phyloP scores from a whole-genome alignment of 1,140 invertebrate genomes.

The Periplaneta americana region DNA sequence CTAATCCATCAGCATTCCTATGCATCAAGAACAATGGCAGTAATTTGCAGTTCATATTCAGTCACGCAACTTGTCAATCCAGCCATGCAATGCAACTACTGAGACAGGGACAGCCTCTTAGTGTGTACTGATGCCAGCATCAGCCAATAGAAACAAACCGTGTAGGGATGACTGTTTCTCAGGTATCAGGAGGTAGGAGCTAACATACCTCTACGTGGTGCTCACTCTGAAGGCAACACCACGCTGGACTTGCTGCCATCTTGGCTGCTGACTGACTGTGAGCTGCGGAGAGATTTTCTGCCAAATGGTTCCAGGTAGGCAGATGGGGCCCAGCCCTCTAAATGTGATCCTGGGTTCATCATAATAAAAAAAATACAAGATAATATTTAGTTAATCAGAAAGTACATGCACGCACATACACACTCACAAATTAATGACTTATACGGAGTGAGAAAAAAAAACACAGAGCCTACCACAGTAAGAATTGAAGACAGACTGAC shows the following conservation, averaged over 20 bases:
- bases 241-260: not conserved
- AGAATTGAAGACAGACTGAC: too few species aligned
- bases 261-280: constrained; percentile 1
- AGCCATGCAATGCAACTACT: too few species aligned
- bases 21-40: too few species aligned
- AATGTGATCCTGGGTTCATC: constrained; percentile 53
- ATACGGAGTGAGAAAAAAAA: too few species aligned
- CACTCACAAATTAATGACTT: not conserved
- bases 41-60: too few species aligned
- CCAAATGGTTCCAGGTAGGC: constrained; percentile 81
- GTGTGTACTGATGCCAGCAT: not conserved
- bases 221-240: not conserved
- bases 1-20: too few species aligned
- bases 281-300: constrained; percentile 60
- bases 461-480: too few species aligned
- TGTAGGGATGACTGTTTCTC: not conserved
- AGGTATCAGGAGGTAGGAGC: too few species aligned
- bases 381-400: constrained; percentile 2
- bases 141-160: not conserved
- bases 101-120: not conserved
- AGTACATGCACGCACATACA: not conserved
- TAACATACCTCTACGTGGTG: not conserved
- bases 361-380: too few species aligned
- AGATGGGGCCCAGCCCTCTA: constrained; percentile 89
- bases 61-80: too few species aligned